These are phyloP conservation scores for Beris chalybata DNA, from an alignment of 2,888 invertebrate species.

Conservation along the genomic window DNA sequence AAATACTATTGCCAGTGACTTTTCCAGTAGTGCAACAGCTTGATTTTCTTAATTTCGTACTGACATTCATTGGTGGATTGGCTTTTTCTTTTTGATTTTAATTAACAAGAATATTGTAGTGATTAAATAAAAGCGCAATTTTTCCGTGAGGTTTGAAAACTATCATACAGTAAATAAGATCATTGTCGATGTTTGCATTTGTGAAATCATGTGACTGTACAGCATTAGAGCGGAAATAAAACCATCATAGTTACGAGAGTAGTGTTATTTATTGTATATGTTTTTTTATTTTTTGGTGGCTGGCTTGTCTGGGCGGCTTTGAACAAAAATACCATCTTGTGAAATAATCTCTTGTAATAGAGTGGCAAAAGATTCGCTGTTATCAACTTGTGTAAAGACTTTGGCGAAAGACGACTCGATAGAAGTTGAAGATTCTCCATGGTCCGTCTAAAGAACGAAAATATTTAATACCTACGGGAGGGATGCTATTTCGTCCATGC, in stretches of 20 bases:
- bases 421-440: too few species aligned
- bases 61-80: not conserved
- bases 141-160: too few species aligned
- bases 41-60: not conserved
- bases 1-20: slow-evolving; percentile 26
- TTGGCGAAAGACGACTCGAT: too few species aligned
- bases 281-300: not conserved
- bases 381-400: too few species aligned
- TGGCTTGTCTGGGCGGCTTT: not conserved
- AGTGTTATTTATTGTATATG: slow-evolving; percentile 2
- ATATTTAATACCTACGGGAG: too few species aligned
- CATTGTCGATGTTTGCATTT: slow-evolving; percentile 23
- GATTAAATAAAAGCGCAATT: slow-evolving; percentile 4
- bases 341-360: too few species aligned
- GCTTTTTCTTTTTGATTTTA: not conserved
- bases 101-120: slow-evolving; percentile 9
- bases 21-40: slow-evolving; percentile 14
- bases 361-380: too few species aligned
- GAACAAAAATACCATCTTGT: not conserved
- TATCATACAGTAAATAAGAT: slow-evolving; percentile 13
- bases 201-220: slow-evolving; percentile 25
- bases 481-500: too few species aligned
- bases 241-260: slow-evolving; percentile 13
- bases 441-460: too few species aligned
- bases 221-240: slow-evolving; percentile 29